phyloP scores from a whole-genome alignment of 92 coral and sea anemone species.

The Phenganax marumi region DNA sequence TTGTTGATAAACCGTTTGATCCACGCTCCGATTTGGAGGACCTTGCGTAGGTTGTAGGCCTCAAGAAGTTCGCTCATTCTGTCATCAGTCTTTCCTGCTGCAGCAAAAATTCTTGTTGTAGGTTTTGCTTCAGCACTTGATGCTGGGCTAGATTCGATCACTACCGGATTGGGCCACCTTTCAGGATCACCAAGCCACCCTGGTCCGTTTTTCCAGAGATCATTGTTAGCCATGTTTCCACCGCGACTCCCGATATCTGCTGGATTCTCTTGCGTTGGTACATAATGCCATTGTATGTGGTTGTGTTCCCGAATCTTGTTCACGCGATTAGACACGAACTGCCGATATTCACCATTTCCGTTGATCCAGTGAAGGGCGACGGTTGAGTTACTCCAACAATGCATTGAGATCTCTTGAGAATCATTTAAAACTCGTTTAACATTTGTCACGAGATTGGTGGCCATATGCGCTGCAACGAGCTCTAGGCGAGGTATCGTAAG shows the following conservation, averaged over 20 bases:
- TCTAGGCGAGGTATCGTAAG: no score
- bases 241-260: not conserved
- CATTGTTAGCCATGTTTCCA: not conserved
- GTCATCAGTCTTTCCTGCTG: not conserved
- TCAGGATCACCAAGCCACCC: not conserved
- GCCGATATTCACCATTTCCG: not conserved
- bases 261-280: not conserved
- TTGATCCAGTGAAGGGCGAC: no score
- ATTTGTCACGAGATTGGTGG: no score
- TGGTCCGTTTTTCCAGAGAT: not conserved
- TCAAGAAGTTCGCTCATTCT: slow-evolving; percentile 26
- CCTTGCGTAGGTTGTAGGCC: slow-evolving; percentile 16
- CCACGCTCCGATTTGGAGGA: slow-evolving; percentile 52
- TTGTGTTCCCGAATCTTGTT: not conserved
- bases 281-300: not conserved
- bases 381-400: no score
- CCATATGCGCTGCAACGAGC: no score
- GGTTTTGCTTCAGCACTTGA: slow-evolving; percentile 50
- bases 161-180: no score
- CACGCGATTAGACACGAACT: not conserved
- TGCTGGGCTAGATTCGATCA: no score
- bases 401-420: no score
- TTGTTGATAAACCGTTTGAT: slow-evolving; percentile 40
- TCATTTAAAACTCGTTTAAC: no score
- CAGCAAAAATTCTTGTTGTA: slow-evolving; percentile 24